phyloP scores from a whole-genome alignment of 2,888 invertebrate genomes.

The Drepana falcataria region DNA sequence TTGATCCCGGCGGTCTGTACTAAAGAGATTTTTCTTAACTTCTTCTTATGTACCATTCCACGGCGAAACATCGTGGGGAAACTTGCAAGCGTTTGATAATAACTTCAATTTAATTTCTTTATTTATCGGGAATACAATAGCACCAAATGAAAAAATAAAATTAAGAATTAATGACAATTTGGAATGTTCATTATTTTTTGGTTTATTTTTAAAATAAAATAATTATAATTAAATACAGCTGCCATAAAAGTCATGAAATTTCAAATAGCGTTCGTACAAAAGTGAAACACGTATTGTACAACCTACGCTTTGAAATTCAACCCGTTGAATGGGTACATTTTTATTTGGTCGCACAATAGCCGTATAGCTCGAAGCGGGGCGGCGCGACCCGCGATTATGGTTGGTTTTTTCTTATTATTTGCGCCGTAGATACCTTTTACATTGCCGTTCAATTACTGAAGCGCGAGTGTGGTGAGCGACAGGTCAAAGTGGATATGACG shows the following conservation, averaged over 20 bases:
- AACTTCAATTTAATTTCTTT: no score
- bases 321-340: constrained; percentile 65
- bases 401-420: constrained; percentile 61
- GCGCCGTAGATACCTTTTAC: constrained; percentile 76
- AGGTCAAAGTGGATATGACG: constrained; percentile 37
- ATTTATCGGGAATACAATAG: no score
- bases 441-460: constrained; percentile 76
- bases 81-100: no score
- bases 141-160: no score
- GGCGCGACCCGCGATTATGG: constrained; percentile 69
- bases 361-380: constrained; percentile 55
- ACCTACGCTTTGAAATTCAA: constrained; percentile 46
- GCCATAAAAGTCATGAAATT: constrained; percentile 1
- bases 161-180: no score
- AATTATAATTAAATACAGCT: neutral
- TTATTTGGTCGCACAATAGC: constrained; percentile 61
- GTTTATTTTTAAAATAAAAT: no score
- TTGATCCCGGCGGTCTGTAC: no score
- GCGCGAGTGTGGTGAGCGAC: constrained; percentile 47
- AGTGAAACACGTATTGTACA: constrained; percentile 9
- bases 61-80: no score
- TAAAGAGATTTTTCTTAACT: no score
- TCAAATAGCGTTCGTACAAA: constrained; percentile 2
- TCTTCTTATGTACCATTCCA: no score
- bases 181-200: no score